A percentile compares a stretch with the other conserved stretches of the same genome.
Evolutionary conservation across 2,888 invertebrate genomes (phyloP).

Genomic region (Drosophila silvestris): DNA sequence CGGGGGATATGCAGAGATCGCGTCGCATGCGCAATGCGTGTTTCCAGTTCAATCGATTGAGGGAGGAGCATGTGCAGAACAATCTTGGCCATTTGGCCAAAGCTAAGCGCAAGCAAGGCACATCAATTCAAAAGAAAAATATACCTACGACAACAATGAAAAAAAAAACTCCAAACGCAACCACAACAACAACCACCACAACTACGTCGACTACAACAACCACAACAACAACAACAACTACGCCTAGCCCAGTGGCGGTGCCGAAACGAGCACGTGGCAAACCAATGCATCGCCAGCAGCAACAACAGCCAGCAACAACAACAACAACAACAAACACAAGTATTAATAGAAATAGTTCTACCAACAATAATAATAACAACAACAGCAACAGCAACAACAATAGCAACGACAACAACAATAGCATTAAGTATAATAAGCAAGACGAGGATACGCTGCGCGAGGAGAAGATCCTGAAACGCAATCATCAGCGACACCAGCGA

Average conservation of each 20-base stretch:
- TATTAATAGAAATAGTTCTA: constrained; percentile 75
- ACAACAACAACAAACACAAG: constrained; percentile 56
- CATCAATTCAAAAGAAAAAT: neutral
- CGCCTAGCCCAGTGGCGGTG: constrained; percentile 50
- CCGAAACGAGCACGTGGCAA: constrained; percentile 54
- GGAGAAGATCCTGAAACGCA: constrained; percentile 56
- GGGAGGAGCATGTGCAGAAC: constrained; percentile 65
- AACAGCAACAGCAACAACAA: constrained; percentile 19
- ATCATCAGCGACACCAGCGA: constrained; percentile 36
- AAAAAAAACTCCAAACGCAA: constrained; percentile 11
- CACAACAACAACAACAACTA: constrained; percentile 50
- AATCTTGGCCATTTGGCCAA: constrained; percentile 22
- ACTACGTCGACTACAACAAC: constrained; percentile 40
- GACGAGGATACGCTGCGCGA: constrained; percentile 52
- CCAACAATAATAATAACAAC: constrained; percentile 35
- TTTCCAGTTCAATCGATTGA: constrained; percentile 76
- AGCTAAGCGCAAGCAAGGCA: constrained; percentile 23
- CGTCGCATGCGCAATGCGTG: constrained; percentile 70
- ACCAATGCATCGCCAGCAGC: constrained; percentile 37
- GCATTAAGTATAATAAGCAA: constrained; percentile 57
- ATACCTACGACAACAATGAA: constrained; percentile 13
- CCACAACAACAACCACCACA: constrained; percentile 19
- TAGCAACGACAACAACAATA: constrained; percentile 54
- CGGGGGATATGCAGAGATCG: constrained; percentile 63
- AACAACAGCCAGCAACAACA: constrained; percentile 52